Evolutionary conservation across 1,140 invertebrate genomes (phyloP).

Genomic region (Nixonia krombeini): DNA sequence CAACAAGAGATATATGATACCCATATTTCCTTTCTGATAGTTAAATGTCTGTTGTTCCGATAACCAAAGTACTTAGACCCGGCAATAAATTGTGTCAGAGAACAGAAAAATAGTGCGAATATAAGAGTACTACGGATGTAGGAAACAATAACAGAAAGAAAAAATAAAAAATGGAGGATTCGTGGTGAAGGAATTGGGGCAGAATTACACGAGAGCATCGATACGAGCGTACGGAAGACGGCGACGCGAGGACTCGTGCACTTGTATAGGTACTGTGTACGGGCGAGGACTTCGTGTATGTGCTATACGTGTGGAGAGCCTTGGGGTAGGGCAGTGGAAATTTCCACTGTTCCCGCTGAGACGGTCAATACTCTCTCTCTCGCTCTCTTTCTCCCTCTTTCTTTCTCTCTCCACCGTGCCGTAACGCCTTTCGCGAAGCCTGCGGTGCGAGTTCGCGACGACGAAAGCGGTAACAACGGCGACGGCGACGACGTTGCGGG

Average conservation of each 20-base stretch:
- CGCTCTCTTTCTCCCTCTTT: too few relatives aligned
- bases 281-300: slow-evolving; percentile 16
- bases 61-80: too few relatives aligned
- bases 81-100: too few relatives aligned
- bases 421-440: slow-evolving; percentile 52
- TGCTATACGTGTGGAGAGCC: slow-evolving; percentile 24
- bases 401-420: slow-evolving; percentile 24
- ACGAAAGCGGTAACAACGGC: not conserved
- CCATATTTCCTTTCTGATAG: too few relatives aligned
- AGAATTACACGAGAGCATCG: not conserved
- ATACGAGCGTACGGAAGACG: slow-evolving; percentile 9
- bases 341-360: slow-evolving; percentile 66
- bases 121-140: too few relatives aligned
- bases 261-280: slow-evolving; percentile 17
- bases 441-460: slow-evolving; percentile 25
- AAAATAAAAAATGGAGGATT: not conserved
- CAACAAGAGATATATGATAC: too few relatives aligned
- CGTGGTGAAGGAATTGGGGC: not conserved
- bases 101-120: too few relatives aligned
- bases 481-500: too few relatives aligned
- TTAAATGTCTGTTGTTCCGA: too few relatives aligned
- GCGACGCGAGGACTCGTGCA: slow-evolving; percentile 12
- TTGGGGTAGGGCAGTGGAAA: slow-evolving; percentile 69
- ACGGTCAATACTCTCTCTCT: slow-evolving; percentile 68
- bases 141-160: not conserved